phyloP scores from a whole-genome alignment of 2,113 vertebrate species.

The Sphaerodactylus townsendi region DNA sequence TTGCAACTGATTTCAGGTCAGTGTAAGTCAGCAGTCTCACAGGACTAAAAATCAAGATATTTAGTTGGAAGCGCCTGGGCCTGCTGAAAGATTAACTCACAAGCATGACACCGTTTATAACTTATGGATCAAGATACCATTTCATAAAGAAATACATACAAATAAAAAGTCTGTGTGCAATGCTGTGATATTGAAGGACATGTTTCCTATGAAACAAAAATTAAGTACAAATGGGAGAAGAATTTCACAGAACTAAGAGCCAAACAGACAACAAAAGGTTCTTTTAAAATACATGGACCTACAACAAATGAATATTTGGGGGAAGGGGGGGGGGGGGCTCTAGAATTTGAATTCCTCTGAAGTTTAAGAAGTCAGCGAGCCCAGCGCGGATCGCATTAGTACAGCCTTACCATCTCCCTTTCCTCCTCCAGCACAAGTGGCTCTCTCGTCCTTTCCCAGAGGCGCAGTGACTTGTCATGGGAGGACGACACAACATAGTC shows the following conservation, averaged over 20 bases:
- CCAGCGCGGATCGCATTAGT: not conserved
- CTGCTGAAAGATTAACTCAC: not conserved
- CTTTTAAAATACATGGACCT: not conserved
- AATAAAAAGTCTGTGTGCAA: no score
- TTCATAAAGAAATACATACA: not conserved
- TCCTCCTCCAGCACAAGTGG: conserved; percentile 95
- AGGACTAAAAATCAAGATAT: not conserved
- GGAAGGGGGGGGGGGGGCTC: no score
- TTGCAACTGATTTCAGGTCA: not conserved
- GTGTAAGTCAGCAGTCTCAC: not conserved
- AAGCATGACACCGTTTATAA: not conserved
- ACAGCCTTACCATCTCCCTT: conserved; percentile 86
- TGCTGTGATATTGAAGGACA: no score
- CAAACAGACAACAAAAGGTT: not conserved
- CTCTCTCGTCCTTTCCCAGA: conserved; percentile 95
- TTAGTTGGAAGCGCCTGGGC: not conserved
- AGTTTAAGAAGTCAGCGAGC: not conserved
- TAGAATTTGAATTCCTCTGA: not conserved
- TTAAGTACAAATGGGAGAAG: not conserved
- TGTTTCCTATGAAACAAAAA: not conserved
- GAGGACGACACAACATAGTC: conserved; percentile 91
- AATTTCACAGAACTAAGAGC: not conserved
- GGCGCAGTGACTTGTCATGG: conserved; percentile 94
- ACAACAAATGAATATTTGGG: not conserved
- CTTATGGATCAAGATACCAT: not conserved